Evolutionary conservation across 2,113 vertebrate genomes (phyloP).

Genomic region (Ahaetulla prasina): DNA sequence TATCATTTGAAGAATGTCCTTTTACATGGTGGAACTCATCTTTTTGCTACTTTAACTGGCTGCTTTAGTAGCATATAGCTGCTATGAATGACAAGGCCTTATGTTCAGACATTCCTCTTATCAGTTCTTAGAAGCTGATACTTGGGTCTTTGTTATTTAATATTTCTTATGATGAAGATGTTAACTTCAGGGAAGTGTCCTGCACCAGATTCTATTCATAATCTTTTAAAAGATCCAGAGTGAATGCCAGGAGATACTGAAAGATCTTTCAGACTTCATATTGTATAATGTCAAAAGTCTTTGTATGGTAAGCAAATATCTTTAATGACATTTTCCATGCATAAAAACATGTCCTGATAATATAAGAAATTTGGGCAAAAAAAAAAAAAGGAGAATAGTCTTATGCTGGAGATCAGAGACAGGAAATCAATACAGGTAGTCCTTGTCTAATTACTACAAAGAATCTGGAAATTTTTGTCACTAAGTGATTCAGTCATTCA

Average conservation of each 20-base stretch:
- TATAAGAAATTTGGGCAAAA: background rate
- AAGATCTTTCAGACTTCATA: background rate
- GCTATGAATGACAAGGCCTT: background rate
- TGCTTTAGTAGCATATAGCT: background rate
- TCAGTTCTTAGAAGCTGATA: background rate
- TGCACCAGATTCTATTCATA: background rate
- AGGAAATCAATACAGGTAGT: background rate
- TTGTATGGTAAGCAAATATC: background rate
- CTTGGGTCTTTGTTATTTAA: background rate
- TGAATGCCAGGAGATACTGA: background rate
- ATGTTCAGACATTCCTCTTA: background rate
- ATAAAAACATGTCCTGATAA: background rate
- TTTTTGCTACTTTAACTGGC: background rate
- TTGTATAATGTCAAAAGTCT: background rate
- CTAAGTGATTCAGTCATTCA: too few species aligned
- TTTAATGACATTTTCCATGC: background rate
- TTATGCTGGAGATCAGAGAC: background rate
- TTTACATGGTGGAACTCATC: background rate
- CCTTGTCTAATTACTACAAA: too few species aligned
- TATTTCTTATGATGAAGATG: background rate
- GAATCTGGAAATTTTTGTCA: too few species aligned
- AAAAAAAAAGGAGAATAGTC: background rate
- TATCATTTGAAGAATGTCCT: background rate
- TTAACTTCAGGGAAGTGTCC: background rate
- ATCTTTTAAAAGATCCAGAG: background rate